Evolutionary conservation across 1,140 invertebrate genomes (phyloP).

Genomic region (Pseudachorutes palmiensis): DNA sequence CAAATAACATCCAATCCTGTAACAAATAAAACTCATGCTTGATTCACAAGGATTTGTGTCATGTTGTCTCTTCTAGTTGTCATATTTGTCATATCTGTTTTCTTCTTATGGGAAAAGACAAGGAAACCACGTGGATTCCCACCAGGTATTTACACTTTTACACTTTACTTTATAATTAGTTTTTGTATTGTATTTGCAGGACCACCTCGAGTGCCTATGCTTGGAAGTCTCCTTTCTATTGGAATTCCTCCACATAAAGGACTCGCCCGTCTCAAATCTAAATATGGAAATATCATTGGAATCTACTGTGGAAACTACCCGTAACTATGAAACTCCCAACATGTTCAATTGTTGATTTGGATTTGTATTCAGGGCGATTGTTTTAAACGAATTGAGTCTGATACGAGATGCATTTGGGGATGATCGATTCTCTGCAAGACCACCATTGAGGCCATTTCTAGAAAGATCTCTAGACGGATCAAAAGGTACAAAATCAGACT

Average conservation of each 20-base stretch:
- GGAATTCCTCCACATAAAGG: conserved; percentile 25
- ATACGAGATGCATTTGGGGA: conserved; percentile 23
- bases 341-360: background rate
- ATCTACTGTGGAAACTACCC: conserved; percentile 26
- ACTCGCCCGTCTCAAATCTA: conserved; percentile 1
- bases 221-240: conserved; percentile 13
- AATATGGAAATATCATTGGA: conserved; percentile 27
- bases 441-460: conserved; percentile 16
- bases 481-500: background rate
- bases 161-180: no score
- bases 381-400: conserved; percentile 21
- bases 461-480: conserved; percentile 18
- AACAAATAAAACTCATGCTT: no score
- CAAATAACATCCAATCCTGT: no score
- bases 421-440: conserved; percentile 21
- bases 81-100: no score
- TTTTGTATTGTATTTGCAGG: conserved; percentile 10
- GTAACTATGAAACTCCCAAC: background rate
- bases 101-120: no score
- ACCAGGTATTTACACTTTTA: no score
- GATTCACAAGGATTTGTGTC: no score
- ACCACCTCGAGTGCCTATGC: conserved; percentile 16
- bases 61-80: no score
- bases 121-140: no score
- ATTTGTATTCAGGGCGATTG: conserved; percentile 15